Base-by-base conservation (phyloP, 2,797 vertebrate species). In the Heteromormyrus szaboi region DNA sequence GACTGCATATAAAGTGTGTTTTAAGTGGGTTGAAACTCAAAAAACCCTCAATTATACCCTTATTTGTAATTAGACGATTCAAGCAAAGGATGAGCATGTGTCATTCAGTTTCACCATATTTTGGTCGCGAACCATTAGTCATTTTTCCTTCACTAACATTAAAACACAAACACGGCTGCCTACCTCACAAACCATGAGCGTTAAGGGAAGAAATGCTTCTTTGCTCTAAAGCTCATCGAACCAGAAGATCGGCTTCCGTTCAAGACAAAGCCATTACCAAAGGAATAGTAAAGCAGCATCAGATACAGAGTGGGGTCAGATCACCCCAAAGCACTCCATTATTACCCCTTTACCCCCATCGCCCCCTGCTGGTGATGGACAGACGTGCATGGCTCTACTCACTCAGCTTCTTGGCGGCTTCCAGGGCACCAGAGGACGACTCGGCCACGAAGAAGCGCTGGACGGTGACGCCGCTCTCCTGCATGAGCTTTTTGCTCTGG, bases 401-500 rank as follows among this genome's bases (percentile, higher is more conserved):
- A 99, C 99, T 96, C 90, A 99, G 96, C 93, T 94, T 98, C 94
- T 97, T 97, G 90, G 99, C 99, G 76, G 98, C 99, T 91, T 98
- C 96, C 84, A 98, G 95, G 90, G 99, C 99, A 90, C 97, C 96
- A 37, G 94, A 94, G 54, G 97, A 96, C 5, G 96, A 96, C 94
- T 96, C 96, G 44, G 97, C 99, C 85, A 99, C 98, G 50, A 96
- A 98, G 95, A 99, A 99, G 89, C 97, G 97, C 90, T 99, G 99
- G 91, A 99, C 98, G n/a, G 96, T 93, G 91, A 99, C 98, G 9
- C 99, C 98, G 0, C 97, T 95, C 92, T 99, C 98, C 91, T 97
- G 97, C 99, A 99, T 99, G 94, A 99, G 95, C 95, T 98, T 98
- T 95, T 99, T 99, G 96, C 98, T 99, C 95, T 99, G 98, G 95